Conservation (phyloP, 2,888 invertebrate genomes). For the Cantharis rustica region DNA sequence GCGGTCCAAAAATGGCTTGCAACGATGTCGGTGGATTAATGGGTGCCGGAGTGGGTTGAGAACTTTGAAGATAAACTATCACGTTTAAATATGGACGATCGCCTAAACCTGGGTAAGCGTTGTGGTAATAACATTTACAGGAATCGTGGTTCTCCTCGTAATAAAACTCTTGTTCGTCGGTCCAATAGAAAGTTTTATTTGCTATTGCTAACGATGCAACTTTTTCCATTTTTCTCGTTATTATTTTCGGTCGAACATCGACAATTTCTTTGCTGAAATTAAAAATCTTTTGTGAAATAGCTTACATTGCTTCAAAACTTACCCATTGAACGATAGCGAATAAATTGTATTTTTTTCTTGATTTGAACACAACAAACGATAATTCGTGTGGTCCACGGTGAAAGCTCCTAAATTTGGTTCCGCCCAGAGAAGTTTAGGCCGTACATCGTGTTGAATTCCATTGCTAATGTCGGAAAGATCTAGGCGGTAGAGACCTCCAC, state of each 20-base stretch:
- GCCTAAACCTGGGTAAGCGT: constrained; percentile 66
- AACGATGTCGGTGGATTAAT: constrained; percentile 78
- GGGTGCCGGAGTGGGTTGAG: constrained; percentile 80
- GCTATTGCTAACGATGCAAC: constrained; percentile 78
- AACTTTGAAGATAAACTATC: constrained; percentile 65
- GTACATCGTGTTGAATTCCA: constrained; percentile 71
- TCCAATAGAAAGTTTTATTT: constrained; percentile 85
- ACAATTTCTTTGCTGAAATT: constrained; percentile 66
- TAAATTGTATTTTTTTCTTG: constrained; percentile 77
- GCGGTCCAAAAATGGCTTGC: constrained; percentile 80
- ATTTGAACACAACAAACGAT: constrained; percentile 77
- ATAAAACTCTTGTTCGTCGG: constrained; percentile 75
- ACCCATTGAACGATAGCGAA: constrained; percentile 84
- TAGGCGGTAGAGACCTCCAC: constrained; percentile 74
- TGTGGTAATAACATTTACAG: constrained; percentile 76
- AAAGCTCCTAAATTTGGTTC: constrained; percentile 78
- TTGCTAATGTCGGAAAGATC: constrained; percentile 79
- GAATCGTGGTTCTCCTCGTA: constrained; percentile 78
- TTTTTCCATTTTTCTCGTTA: constrained; percentile 73
- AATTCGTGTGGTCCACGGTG: constrained; percentile 81
- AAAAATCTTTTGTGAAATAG: background rate
- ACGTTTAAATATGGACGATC: constrained; percentile 51
- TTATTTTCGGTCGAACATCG: constrained; percentile 75
- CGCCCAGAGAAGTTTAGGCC: constrained; percentile 67
- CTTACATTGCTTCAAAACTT: constrained; percentile 39